Conservation (phyloP, 1,140 invertebrate genomes). For the silkworm (Bombyx mori) region DNA sequence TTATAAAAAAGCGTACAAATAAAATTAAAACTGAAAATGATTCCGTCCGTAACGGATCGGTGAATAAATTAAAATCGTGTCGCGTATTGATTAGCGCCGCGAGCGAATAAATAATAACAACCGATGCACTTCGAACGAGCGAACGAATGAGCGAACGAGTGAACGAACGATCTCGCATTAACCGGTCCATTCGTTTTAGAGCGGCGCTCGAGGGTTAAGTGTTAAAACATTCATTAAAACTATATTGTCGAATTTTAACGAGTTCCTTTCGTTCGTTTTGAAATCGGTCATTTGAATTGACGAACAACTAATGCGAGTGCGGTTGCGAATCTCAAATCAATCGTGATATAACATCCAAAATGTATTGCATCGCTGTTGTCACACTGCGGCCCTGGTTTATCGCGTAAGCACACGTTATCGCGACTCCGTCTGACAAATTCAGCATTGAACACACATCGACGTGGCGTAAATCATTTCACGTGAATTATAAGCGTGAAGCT, state of each 20-base stretch:
- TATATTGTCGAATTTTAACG: too few relatives aligned
- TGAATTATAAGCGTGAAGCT: constrained; percentile 30
- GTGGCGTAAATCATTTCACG: constrained; percentile 28
- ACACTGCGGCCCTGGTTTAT: constrained; percentile 5
- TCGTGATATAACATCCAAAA: too few relatives aligned
- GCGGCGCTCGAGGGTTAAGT: too few relatives aligned
- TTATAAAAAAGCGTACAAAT: constrained; percentile 11
- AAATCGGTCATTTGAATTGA: too few relatives aligned
- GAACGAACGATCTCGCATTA: constrained; percentile 14
- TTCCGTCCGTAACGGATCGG: constrained; percentile 22
- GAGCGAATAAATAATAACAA: constrained; percentile 33
- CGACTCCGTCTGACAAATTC: constrained; percentile 29
- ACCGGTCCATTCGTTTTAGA: constrained; percentile 13
- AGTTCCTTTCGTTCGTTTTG: too few relatives aligned
- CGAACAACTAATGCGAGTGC: too few relatives aligned
- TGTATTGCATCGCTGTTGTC: not conserved
- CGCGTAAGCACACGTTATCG: constrained; percentile 26
- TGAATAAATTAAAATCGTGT: constrained; percentile 33
- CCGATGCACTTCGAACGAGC: constrained; percentile 17
- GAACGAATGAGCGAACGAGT: constrained; percentile 17
- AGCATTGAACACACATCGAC: constrained; percentile 33
- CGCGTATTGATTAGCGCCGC: constrained; percentile 35
- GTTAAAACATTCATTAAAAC: too few relatives aligned
- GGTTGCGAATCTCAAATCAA: too few relatives aligned
- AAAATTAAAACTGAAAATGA: constrained; percentile 13